Conservation (phyloP, 2,888 invertebrate genomes). For the Ctenicera cuprea region DNA sequence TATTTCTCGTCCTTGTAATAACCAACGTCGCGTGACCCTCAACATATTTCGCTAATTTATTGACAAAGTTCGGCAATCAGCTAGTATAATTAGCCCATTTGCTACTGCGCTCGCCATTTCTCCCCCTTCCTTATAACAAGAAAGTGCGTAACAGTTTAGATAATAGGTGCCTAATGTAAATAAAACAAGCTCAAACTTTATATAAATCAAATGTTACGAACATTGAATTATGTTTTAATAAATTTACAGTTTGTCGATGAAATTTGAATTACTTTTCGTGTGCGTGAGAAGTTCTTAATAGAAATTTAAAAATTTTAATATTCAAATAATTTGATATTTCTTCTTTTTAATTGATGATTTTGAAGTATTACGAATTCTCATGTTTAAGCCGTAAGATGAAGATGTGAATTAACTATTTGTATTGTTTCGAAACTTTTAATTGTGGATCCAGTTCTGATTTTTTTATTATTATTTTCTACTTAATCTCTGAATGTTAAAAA, state of each 20-base stretch:
- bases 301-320: too few relatives aligned
- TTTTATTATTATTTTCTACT: too few relatives aligned
- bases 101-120: conserved; percentile 47
- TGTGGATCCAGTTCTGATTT: too few relatives aligned
- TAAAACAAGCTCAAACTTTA: conserved; percentile 47
- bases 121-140: conserved; percentile 44
- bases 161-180: conserved; percentile 51
- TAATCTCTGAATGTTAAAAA: too few relatives aligned
- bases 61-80: conserved; percentile 57
- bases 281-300: too few relatives aligned
- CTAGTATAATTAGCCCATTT: conserved; percentile 57
- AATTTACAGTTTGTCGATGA: neutral
- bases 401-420: too few relatives aligned
- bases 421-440: too few relatives aligned
- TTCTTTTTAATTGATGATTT: too few relatives aligned
- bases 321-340: too few relatives aligned
- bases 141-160: conserved; percentile 50
- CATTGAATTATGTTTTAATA: neutral
- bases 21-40: conserved; percentile 54
- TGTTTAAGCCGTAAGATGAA: too few relatives aligned
- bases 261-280: too few relatives aligned
- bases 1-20: conserved; percentile 48
- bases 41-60: conserved; percentile 57
- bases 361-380: too few relatives aligned
- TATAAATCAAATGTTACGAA: conserved; percentile 36